A percentile compares a stretch with the other conserved stretches of the same genome.
Conservation (phyloP, 2,888 invertebrate genomes). For the Drosophila ochracea region DNA sequence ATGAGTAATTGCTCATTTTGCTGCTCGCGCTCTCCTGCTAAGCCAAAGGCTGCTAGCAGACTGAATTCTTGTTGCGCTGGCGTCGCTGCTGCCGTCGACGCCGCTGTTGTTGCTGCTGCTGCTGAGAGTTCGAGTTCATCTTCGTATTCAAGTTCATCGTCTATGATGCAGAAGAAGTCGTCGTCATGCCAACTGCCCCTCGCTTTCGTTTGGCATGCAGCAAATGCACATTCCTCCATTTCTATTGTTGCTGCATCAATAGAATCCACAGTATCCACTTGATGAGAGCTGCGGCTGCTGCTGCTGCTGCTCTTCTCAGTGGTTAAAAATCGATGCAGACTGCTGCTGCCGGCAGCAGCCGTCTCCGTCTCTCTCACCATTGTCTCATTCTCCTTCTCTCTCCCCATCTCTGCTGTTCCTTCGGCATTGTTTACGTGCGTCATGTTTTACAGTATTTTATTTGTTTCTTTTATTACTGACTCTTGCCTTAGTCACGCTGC, state of each 20-base stretch:
- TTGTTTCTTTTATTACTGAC: conserved; percentile 28
- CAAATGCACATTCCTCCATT: conserved; percentile 65
- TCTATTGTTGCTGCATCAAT: neutral
- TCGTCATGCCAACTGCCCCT: conserved; percentile 49
- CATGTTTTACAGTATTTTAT: conserved; percentile 45
- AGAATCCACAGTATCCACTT: conserved; percentile 32
- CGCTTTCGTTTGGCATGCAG: conserved; percentile 61
- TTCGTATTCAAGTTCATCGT: conserved; percentile 80
- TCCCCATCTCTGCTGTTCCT: conserved; percentile 29
- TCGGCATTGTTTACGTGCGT: conserved; percentile 73
- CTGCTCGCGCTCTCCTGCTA: conserved; percentile 43
- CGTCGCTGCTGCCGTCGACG: conserved; percentile 34
- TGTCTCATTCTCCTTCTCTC: conserved; percentile 12
- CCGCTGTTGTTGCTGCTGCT: conserved; percentile 17
- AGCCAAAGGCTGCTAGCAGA: conserved; percentile 24
- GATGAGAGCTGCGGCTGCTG: conserved; percentile 10
- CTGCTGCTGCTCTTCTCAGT: conserved; percentile 25
- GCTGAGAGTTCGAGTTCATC: conserved; percentile 68
- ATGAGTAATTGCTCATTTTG: conserved; percentile 83
- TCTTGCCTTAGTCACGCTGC: conserved; percentile 42
- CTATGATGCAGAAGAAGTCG: conserved; percentile 65
- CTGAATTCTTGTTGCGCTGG: conserved; percentile 35
- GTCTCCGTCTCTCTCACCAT: conserved; percentile 32
- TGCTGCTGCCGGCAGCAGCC: conserved; percentile 48
- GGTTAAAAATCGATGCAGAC: conserved; percentile 68